These are phyloP conservation scores for Drosophila kanekoi DNA, from an alignment of 2,888 invertebrate genomes.

Conservation along the genomic window DNA sequence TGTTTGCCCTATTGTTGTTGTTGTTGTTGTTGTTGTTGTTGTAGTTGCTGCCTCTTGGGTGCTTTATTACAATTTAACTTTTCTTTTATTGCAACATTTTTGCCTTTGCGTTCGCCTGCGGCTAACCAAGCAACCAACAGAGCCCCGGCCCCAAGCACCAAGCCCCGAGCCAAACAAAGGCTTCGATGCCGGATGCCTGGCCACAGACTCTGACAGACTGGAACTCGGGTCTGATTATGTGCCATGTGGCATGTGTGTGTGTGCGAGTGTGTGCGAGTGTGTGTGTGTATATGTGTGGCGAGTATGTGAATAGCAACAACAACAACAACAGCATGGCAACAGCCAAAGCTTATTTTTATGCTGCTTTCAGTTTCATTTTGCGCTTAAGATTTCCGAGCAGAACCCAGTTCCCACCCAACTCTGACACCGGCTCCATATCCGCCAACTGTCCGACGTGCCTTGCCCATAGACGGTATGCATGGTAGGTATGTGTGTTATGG, in stretches of 20 bases:
- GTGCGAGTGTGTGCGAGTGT: background rate
- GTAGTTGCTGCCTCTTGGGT: slow-evolving; percentile 55
- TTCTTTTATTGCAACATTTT: slow-evolving; percentile 75
- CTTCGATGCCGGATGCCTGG: slow-evolving; percentile 32
- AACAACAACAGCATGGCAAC: slow-evolving; percentile 18
- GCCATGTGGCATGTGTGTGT: slow-evolving; percentile 25
- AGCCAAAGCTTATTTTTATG: slow-evolving; percentile 51
- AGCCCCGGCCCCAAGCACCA: slow-evolving; percentile 11
- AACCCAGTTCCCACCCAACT: slow-evolving; percentile 12
- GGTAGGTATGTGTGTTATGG: slow-evolving; percentile 57
- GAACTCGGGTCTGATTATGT: slow-evolving; percentile 58
- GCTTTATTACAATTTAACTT: slow-evolving; percentile 80
- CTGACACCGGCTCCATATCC: slow-evolving; percentile 9
- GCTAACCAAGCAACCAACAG: slow-evolving; percentile 56
- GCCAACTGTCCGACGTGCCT: slow-evolving; percentile 28
- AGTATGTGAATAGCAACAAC: slow-evolving; percentile 27
- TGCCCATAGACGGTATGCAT: slow-evolving; percentile 32
- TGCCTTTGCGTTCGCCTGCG: slow-evolving; percentile 62
- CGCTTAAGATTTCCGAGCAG: slow-evolving; percentile 43
- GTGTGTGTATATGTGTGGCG: slow-evolving; percentile 5
- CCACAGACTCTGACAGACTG: slow-evolving; percentile 34
- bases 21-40: slow-evolving; percentile 28
- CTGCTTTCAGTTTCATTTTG: slow-evolving; percentile 50
- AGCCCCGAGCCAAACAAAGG: slow-evolving; percentile 30
- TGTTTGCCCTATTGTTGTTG: slow-evolving; percentile 19